These are phyloP conservation scores for Acanthurus leucopareius DNA, from an alignment of 2,797 vertebrate genomes.

Conservation along the genomic window DNA sequence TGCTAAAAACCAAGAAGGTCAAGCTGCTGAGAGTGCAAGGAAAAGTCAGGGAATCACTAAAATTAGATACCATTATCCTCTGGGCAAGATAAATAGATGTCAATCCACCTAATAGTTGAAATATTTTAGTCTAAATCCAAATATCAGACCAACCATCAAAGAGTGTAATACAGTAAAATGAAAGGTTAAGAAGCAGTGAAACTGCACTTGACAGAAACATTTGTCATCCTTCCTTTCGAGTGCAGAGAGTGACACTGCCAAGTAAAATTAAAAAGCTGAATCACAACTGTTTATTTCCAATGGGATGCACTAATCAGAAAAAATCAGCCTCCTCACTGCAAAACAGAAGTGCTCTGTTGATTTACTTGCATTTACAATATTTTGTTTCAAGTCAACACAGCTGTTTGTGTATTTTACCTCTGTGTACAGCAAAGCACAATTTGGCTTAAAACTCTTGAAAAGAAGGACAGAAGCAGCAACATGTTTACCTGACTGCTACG, in stretches of 20 bases:
- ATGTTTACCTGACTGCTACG: slow-evolving; percentile 37
- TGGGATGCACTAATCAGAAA: slow-evolving; percentile 11
- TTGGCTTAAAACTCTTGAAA: slow-evolving; percentile 6
- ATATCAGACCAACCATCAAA: not conserved
- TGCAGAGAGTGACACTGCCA: not conserved
- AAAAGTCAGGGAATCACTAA: not conserved
- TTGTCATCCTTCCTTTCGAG: slow-evolving; percentile 10
- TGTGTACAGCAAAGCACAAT: not conserved
- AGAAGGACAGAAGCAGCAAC: slow-evolving; percentile 11
- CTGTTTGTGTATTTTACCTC: slow-evolving; percentile 21
- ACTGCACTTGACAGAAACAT: slow-evolving; percentile 12
- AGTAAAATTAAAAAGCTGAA: not conserved
- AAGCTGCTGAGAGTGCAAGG: not conserved
- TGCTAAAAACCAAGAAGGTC: not conserved
- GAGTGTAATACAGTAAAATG: not conserved
- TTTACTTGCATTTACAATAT: not conserved
- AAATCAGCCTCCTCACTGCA: not conserved
- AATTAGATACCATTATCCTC: not conserved
- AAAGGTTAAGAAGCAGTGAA: slow-evolving; percentile 14
- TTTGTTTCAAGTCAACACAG: not conserved
- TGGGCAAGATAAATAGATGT: not conserved
- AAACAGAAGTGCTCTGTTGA: not conserved
- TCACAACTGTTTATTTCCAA: slow-evolving; percentile 18
- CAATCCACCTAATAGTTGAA: not conserved
- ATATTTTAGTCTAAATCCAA: slow-evolving; percentile 1